Base-by-base conservation (phyloP, 2,113 vertebrate genomes). In the Bubo scandiacus region DNA sequence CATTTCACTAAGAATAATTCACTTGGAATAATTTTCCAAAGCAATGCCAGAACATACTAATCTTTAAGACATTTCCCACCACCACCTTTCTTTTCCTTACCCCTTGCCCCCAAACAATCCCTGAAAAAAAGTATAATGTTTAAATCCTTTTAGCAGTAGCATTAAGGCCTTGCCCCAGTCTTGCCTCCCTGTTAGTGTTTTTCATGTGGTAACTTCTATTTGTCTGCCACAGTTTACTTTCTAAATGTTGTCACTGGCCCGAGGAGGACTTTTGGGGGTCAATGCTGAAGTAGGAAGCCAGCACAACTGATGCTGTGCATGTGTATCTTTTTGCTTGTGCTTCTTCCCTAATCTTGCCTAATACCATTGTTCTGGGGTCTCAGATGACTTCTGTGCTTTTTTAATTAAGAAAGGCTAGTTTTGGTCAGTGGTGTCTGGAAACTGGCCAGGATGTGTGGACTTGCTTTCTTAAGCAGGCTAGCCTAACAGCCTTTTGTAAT, bases 221-320 rank as follows among this genome's bases (percentile, higher is more conserved):
- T 86, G 11, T 34, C 15, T 73, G 54, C 12, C 30, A 38, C 26
- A 19, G 17, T 43, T 81, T 74, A 38, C 15, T 61, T 88, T 71
- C 66, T 71, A 57, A 66, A 74, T 21, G 16, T 40, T 90, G 12
- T 38, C 17, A 27, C 10, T 77, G 32, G 5, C 65, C 45, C 62
- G 59, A n/a, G 16, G 59, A 85, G 27, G 12, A 52, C 61, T 87
- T 90, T 30, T 22, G 7, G 15, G 32, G 5, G 2, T 80, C 57
- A 27, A 5, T 42, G 15, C 20, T 55, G 42, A 74, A 85, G 32
- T 8, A 49, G 51, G 23, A 61, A 11, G 18, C 66, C 84, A 12
- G 25, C 68, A 45, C 7, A 63, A 66, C 12, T 47, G n/a, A 21
- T 8, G 9, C 8, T 21, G 6, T 61, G 17, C 51, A 7, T 0